Percentiles rank a stretch among this genome's conserved stretches.
Conservation (phyloP, 2,888 invertebrate species). For the Lochmaea capreae region DNA sequence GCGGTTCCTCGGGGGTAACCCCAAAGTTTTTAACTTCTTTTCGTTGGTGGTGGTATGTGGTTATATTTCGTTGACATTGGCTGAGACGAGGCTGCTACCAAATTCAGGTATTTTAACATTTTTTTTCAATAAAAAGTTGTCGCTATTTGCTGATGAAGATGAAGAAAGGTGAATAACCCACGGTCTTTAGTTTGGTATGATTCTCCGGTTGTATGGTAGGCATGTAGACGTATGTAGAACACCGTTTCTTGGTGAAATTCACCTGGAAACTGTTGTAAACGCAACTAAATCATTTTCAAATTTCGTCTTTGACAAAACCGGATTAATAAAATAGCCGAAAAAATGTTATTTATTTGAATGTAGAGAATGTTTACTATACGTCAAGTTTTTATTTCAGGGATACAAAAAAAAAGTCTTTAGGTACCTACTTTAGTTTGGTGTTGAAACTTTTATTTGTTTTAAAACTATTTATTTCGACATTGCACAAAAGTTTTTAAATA, state of each 20-base stretch:
- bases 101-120: conserved; percentile 43
- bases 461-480: no score
- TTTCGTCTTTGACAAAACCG: neutral
- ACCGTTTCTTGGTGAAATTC: conserved; percentile 22
- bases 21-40: conserved; percentile 52
- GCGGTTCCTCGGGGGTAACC: conserved; percentile 57
- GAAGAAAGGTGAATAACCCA: conserved; percentile 31
- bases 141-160: conserved; percentile 7
- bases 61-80: conserved; percentile 53
- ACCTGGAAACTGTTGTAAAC: conserved; percentile 1
- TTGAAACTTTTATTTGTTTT: no score
- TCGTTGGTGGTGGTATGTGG: conserved; percentile 54
- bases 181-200: neutral
- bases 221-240: conserved; percentile 17
- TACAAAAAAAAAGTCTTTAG: no score
- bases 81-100: conserved; percentile 53
- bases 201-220: conserved; percentile 10
- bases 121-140: neutral
- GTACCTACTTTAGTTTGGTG: no score
- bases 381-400: no score
- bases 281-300: neutral
- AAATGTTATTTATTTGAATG: no score
- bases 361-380: no score
- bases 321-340: neutral
- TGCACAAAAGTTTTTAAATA: no score